These are phyloP conservation scores for Odontamblyopus rebecca DNA, from an alignment of 2,797 vertebrate species.

Conservation along the genomic window DNA sequence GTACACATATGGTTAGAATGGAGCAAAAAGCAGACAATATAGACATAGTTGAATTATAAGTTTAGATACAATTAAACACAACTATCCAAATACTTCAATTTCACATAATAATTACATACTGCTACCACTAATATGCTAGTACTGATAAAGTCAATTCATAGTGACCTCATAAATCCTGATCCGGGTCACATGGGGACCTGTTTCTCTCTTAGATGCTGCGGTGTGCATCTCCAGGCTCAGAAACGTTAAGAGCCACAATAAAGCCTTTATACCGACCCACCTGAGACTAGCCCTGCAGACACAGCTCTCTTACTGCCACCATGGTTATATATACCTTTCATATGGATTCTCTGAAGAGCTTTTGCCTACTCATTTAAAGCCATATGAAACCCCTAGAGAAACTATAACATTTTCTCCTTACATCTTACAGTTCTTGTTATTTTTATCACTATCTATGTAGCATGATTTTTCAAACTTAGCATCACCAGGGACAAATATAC, in stretches of 20 bases:
- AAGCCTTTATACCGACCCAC: constrained; percentile 31
- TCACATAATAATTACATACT: background rate
- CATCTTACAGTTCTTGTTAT: constrained; percentile 32
- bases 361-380: constrained; percentile 35
- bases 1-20: background rate
- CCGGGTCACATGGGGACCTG: background rate
- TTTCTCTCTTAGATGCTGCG: constrained; percentile 24
- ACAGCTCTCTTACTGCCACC: constrained; percentile 6
- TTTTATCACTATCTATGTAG: constrained; percentile 42
- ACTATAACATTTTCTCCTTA: constrained; percentile 25
- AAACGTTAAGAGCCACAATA: constrained; percentile 24
- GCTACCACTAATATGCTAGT: background rate
- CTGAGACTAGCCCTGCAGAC: constrained; percentile 30
- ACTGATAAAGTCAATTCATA: background rate
- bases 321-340: constrained; percentile 28
- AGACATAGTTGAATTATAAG: background rate
- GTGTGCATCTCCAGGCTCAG: constrained; percentile 21
- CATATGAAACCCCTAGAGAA: constrained; percentile 37
- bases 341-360: constrained; percentile 30
- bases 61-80: background rate
- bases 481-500: constrained; percentile 44
- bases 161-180: background rate
- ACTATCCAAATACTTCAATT: background rate
- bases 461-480: constrained; percentile 30
- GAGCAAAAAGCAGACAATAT: background rate